These are phyloP conservation scores for Aradus depressus DNA, from an alignment of 2,888 invertebrate species.

Conservation along the genomic window DNA sequence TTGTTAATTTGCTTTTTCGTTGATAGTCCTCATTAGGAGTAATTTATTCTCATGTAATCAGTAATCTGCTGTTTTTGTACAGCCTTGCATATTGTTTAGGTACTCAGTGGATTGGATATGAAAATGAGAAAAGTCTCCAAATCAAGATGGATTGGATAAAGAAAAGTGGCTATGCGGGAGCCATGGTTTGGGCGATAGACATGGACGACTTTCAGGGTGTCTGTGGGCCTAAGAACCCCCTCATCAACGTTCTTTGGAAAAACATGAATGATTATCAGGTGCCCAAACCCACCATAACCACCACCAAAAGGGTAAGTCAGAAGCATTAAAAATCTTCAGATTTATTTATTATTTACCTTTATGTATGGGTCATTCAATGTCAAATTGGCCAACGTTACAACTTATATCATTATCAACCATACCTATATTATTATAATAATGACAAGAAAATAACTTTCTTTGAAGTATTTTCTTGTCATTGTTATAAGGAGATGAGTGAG, in stretches of 20 bases:
- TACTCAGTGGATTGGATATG: constrained; percentile 86
- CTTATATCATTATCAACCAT: too few species aligned
- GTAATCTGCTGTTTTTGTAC: neutral
- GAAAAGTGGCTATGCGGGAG: constrained; percentile 68
- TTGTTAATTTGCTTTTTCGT: neutral
- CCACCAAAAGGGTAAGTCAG: constrained; percentile 32
- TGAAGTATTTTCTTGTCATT: too few species aligned
- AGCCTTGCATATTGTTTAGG: constrained; percentile 34
- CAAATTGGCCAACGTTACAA: too few species aligned
- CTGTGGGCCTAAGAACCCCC: constrained; percentile 64
- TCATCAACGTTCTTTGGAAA: constrained; percentile 59
- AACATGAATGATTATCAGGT: constrained; percentile 51
- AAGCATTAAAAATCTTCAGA: constrained; percentile 1
- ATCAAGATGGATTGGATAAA: constrained; percentile 86
- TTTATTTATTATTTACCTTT: too few species aligned
- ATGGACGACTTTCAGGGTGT: constrained; percentile 83
- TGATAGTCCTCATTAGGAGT: too few species aligned
- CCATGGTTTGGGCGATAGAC: constrained; percentile 87
- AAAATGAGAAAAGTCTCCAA: constrained; percentile 65
- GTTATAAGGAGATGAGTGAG: too few species aligned
- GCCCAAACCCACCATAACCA: constrained; percentile 34
- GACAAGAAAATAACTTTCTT: too few species aligned
- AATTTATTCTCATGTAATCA: neutral
- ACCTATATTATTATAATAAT: too few species aligned
- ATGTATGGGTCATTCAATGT: too few species aligned